These are phyloP conservation scores for Diuraphis noxia DNA, from an alignment of 1,140 invertebrate genomes.

Conservation along the genomic window DNA sequence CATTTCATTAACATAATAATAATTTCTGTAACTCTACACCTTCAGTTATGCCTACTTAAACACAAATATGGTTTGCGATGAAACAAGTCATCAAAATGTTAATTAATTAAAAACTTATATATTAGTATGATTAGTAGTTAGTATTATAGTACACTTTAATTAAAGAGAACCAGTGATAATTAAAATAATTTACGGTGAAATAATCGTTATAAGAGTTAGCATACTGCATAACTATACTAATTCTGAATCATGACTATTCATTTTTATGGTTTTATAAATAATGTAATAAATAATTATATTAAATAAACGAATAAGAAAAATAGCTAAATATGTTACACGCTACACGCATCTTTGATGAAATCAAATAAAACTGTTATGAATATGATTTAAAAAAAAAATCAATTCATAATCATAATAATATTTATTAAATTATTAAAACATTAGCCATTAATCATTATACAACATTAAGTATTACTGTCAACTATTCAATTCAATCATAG, in stretches of 20 bases:
- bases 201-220: not conserved
- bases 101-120: too few species aligned
- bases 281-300: not conserved
- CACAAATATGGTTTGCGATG: too few species aligned
- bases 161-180: not conserved
- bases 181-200: not conserved
- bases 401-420: too few species aligned
- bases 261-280: not conserved
- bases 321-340: not conserved
- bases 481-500: too few species aligned
- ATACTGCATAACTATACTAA: not conserved
- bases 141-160: not conserved
- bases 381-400: not conserved
- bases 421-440: not conserved
- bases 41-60: too few species aligned
- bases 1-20: too few species aligned
- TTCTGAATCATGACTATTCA: too few species aligned
- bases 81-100: too few species aligned
- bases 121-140: too few species aligned
- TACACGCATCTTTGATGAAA: not conserved
- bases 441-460: too few species aligned
- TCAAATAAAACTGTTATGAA: not conserved
- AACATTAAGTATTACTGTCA: too few species aligned
- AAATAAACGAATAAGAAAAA: not conserved
- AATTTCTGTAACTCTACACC: too few species aligned